phyloP scores from a whole-genome alignment of 2,113 vertebrate species.

The Forbesichthys papilliferus region DNA sequence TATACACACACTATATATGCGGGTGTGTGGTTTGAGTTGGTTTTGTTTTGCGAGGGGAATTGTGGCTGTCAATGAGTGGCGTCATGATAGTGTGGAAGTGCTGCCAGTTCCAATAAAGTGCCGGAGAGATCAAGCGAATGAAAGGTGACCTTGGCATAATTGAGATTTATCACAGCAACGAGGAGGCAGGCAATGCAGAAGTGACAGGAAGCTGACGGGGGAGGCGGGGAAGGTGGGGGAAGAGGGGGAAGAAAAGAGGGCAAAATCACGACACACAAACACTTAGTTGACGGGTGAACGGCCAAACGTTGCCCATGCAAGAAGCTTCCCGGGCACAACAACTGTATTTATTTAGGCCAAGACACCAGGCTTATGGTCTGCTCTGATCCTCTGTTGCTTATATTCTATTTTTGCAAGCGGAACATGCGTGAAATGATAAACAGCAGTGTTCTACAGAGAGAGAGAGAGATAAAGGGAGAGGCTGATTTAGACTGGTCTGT shows the following conservation, averaged over 20 bases:
- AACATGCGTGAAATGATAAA: conserved; percentile 54
- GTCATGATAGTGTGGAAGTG: conserved; percentile 76
- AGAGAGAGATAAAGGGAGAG: background rate
- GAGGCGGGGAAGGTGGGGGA: conserved; percentile 1
- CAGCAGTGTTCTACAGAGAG: conserved; percentile 11
- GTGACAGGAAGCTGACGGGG: conserved; percentile 48
- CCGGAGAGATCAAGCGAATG: conserved; percentile 74
- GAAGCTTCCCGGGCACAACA: conserved; percentile 44
- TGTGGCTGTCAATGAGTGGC: conserved; percentile 76
- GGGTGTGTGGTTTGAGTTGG: background rate
- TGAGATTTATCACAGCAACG: conserved; percentile 80
- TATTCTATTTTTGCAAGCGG: conserved; percentile 48
- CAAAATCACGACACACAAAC: conserved; percentile 68
- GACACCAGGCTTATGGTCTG: conserved; percentile 27
- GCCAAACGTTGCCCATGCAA: conserved; percentile 53
- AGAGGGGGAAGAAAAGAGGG: conserved; percentile 1
- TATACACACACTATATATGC: conserved; percentile 45
- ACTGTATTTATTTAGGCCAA: conserved; percentile 38
- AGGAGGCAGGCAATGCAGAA: conserved; percentile 54
- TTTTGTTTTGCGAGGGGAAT: conserved; percentile 69
- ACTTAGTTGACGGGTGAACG: conserved; percentile 61
- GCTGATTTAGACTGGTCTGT: conserved; percentile 22
- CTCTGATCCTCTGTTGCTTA: conserved; percentile 29
- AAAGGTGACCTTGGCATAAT: conserved; percentile 85
- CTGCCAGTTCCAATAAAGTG: conserved; percentile 81